A percentile compares a stretch with the other conserved stretches of the same genome.
phyloP scores from a whole-genome alignment of 1,140 invertebrate species.

The Vanessa atalanta region DNA sequence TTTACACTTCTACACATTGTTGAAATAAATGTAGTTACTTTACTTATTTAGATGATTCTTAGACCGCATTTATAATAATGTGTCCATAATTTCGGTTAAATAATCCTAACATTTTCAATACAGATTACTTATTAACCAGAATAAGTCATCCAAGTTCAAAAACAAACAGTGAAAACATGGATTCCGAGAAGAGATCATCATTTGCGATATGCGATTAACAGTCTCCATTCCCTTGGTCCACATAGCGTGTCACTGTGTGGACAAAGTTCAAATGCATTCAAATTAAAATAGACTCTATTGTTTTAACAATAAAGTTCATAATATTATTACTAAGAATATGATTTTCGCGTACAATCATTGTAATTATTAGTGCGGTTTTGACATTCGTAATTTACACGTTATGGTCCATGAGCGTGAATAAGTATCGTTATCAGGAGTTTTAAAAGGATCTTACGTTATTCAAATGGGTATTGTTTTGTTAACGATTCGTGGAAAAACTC shows the following conservation, averaged over 20 bases:
- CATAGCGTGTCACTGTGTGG: conserved; percentile 40
- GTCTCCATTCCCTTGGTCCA: conserved; percentile 51
- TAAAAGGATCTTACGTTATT: conserved; percentile 50
- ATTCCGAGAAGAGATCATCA: conserved; percentile 59
- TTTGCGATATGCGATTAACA: conserved; percentile 60
- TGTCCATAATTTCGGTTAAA: neutral
- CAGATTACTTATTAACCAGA: conserved; percentile 30
- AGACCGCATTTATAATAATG: neutral
- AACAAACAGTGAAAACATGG: conserved; percentile 49
- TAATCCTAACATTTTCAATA: neutral
- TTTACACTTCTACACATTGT: neutral
- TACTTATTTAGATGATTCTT: neutral
- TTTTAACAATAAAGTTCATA: neutral
- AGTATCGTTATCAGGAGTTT: conserved; percentile 48
- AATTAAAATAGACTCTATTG: conserved; percentile 32
- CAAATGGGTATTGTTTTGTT: conserved; percentile 52
- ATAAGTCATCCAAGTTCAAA: conserved; percentile 37
- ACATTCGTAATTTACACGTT: conserved; percentile 57
- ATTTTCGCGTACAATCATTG: conserved; percentile 46
- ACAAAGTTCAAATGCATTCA: conserved; percentile 21
- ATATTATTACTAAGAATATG: neutral
- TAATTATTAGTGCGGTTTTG: conserved; percentile 61
- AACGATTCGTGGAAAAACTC: conserved; percentile 29
- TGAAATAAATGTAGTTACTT: neutral
- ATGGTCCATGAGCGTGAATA: conserved; percentile 52